A percentile compares a stretch with the other conserved stretches of the same genome.
Evolutionary conservation across 2,888 invertebrate species (phyloP).

Genomic region (Flexamia atlantica): DNA sequence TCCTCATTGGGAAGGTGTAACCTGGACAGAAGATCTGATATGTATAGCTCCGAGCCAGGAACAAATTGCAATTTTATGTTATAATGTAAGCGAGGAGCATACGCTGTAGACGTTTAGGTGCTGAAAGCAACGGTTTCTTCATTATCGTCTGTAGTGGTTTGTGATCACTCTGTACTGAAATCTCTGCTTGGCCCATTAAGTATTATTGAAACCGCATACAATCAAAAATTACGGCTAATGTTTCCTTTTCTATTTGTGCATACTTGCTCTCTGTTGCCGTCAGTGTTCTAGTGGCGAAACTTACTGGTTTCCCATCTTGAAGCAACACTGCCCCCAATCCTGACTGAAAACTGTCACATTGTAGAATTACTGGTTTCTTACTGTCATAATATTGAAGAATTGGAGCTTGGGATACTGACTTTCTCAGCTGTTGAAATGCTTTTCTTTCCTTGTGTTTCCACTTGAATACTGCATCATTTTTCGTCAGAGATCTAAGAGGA

Average conservation of each 20-base stretch:
- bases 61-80: neutral
- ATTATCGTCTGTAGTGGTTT: slow-evolving; percentile 71
- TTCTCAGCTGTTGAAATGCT: neutral
- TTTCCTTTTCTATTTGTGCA: slow-evolving; percentile 1
- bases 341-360: neutral
- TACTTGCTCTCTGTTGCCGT: neutral
- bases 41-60: neutral
- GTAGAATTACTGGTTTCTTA: neutral
- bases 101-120: slow-evolving; percentile 60
- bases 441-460: neutral
- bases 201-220: neutral
- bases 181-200: neutral
- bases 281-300: neutral
- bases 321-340: neutral
- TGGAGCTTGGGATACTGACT: neutral
- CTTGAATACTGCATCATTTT: neutral
- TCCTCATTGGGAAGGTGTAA: neutral
- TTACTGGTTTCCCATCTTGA: slow-evolving; percentile 1
- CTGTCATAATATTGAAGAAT: slow-evolving; percentile 11
- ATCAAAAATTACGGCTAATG: neutral
- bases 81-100: slow-evolving; percentile 58
- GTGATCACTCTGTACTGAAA: slow-evolving; percentile 71
- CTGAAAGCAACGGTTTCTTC: slow-evolving; percentile 61
- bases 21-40: neutral
- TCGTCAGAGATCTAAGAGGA: neutral